Evolutionary conservation across 2,888 invertebrate genomes (phyloP).

Genomic region (Conchocele bisecta): DNA sequence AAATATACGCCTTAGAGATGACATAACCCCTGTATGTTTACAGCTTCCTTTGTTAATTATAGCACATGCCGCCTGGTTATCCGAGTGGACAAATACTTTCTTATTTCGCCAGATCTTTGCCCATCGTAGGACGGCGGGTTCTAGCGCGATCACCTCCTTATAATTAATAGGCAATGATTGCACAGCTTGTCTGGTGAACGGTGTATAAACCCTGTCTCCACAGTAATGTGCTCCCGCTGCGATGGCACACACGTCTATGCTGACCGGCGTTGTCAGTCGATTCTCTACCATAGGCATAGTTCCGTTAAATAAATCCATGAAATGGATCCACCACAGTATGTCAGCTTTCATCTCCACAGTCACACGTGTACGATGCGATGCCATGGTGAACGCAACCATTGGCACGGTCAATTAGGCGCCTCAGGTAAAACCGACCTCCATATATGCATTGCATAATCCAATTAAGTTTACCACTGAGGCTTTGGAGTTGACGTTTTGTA

Average conservation of each 20-base stretch:
- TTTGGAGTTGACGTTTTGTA: conserved; percentile 13
- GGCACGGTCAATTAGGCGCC: conserved; percentile 2
- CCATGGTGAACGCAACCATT: not conserved
- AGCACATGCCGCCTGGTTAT: conserved; percentile 25
- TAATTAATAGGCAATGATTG: conserved; percentile 26
- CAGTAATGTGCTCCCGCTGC: conserved; percentile 20
- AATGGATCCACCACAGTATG: conserved; percentile 14
- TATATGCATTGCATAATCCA: conserved; percentile 11
- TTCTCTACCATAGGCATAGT: conserved; percentile 20
- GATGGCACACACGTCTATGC: conserved; percentile 16
- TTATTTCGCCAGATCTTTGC: conserved; percentile 8
- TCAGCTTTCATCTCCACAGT: conserved; percentile 8
- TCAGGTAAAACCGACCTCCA: conserved; percentile 17
- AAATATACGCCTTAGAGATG: conserved; percentile 15
- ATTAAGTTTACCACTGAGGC: conserved; percentile 21
- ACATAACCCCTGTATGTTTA: conserved; percentile 20
- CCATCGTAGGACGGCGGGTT: conserved; percentile 13
- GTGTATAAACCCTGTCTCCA: conserved; percentile 17
- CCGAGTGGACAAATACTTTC: conserved; percentile 27
- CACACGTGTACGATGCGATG: conserved; percentile 11
- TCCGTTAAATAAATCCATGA: conserved; percentile 15
- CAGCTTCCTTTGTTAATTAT: conserved; percentile 28
- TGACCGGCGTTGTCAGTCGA: conserved; percentile 5
- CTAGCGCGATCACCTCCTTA: conserved; percentile 17
- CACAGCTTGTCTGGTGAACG: not conserved